These are phyloP conservation scores for Daphoenositta chrysoptera DNA, from an alignment of 2,113 vertebrate genomes.

Conservation along the genomic window DNA sequence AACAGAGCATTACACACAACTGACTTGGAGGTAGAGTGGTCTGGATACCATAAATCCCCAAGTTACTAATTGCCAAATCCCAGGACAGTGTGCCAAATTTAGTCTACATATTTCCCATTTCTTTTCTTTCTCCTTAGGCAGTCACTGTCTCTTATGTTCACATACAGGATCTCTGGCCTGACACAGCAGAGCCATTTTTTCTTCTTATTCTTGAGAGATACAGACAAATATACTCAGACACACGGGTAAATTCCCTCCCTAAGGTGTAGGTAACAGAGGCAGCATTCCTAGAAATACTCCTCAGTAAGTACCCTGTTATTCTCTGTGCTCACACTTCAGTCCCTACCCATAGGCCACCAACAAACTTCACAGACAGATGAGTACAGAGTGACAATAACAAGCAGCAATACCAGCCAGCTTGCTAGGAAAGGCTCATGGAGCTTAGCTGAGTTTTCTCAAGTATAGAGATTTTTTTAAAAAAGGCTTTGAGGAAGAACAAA, in stretches of 20 bases:
- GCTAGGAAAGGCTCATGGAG: background rate
- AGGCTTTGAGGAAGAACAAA: background rate
- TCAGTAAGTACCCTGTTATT: background rate
- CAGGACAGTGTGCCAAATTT: background rate
- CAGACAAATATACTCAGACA: background rate
- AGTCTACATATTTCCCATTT: background rate
- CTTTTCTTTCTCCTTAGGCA: background rate
- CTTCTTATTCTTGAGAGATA: background rate
- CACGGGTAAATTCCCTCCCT: background rate
- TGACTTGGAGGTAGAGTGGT: background rate
- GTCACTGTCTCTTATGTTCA: background rate
- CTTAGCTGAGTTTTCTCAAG: background rate
- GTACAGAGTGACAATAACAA: background rate
- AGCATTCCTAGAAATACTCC: background rate
- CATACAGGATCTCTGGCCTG: background rate
- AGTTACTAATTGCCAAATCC: constrained; percentile 1
- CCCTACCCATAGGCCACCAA: background rate
- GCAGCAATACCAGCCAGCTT: background rate
- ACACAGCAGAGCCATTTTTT: background rate
- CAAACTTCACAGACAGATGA: background rate
- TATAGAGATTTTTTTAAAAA: background rate
- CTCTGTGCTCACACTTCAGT: background rate
- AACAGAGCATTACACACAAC: background rate
- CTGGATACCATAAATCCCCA: background rate
- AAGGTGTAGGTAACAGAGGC: background rate